Conservation (phyloP, 2,888 invertebrate species). For the Drosophila robusta region DNA sequence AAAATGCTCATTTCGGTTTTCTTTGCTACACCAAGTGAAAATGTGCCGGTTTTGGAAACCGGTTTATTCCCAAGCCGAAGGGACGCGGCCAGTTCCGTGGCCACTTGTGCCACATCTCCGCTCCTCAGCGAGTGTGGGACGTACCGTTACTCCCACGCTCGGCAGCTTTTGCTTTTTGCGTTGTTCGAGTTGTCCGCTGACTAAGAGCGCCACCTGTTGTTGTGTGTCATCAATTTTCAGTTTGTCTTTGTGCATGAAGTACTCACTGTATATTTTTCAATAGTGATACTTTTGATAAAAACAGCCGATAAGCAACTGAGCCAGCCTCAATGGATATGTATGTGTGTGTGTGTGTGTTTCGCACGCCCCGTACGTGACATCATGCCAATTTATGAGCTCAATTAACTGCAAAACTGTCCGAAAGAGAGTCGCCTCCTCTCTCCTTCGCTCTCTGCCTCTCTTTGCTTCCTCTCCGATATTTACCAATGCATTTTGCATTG, state of each 20-base stretch:
- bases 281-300: constrained; percentile 46
- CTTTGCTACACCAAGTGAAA: constrained; percentile 29
- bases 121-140: constrained; percentile 18
- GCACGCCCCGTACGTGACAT: constrained; percentile 61
- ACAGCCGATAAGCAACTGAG: constrained; percentile 43
- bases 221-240: constrained; percentile 54
- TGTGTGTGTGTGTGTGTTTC: constrained; percentile 16
- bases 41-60: constrained; percentile 42
- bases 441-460: not conserved
- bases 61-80: constrained; percentile 40
- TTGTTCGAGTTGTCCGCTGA: constrained; percentile 35
- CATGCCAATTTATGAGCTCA: constrained; percentile 60
- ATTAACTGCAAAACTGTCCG: constrained; percentile 30
- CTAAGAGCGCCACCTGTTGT: constrained; percentile 72
- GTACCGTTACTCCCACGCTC: constrained; percentile 41
- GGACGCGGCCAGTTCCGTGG: constrained; percentile 14
- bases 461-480: not conserved
- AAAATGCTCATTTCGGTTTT: constrained; percentile 36
- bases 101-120: constrained; percentile 46
- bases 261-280: constrained; percentile 4
- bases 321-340: constrained; percentile 12
- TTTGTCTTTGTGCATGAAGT: constrained; percentile 7
- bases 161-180: constrained; percentile 11
- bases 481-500: constrained; percentile 4
- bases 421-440: constrained; percentile 2